Evolutionary conservation across 2,888 invertebrate species (phyloP).

Genomic region (Diabrotica balteata): DNA sequence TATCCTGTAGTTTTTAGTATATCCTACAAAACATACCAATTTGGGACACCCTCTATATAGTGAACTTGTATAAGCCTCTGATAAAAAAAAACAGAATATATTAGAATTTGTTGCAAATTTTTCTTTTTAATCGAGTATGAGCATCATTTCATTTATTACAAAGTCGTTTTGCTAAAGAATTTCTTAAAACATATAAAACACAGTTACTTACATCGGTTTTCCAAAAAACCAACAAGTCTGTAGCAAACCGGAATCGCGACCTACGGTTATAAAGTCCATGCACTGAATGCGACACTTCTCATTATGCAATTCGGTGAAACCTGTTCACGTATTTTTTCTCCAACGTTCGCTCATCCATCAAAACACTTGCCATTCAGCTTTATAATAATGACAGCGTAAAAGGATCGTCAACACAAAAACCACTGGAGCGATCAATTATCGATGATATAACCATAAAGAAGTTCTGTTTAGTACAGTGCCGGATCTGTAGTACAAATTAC

Average conservation of each 20-base stretch:
- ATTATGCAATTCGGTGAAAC: conserved; percentile 26
- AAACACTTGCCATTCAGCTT: conserved; percentile 28
- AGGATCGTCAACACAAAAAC: conserved; percentile 27
- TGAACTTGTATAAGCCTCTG: too few species aligned
- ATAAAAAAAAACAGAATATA: too few species aligned
- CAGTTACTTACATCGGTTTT: too few species aligned
- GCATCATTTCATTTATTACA: too few species aligned
- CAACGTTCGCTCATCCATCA: conserved; percentile 20
- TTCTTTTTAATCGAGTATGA: too few species aligned
- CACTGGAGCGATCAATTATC: conserved; percentile 28
- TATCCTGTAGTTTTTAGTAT: too few species aligned
- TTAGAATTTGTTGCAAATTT: too few species aligned
- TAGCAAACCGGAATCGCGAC: conserved; percentile 18
- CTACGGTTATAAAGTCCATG: conserved; percentile 5
- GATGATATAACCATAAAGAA: conserved; percentile 27
- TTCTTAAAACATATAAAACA: too few species aligned
- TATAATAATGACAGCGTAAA: conserved; percentile 19
- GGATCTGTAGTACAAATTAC: background rate
- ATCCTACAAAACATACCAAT: too few species aligned
- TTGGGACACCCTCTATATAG: too few species aligned
- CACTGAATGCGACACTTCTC: conserved; percentile 6
- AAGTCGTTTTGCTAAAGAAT: too few species aligned
- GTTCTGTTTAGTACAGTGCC: conserved; percentile 12
- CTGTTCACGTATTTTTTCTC: conserved; percentile 16
- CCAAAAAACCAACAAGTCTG: background rate